Conservation (phyloP, 2,888 invertebrate species). For the Megaustenia siamemsis region DNA sequence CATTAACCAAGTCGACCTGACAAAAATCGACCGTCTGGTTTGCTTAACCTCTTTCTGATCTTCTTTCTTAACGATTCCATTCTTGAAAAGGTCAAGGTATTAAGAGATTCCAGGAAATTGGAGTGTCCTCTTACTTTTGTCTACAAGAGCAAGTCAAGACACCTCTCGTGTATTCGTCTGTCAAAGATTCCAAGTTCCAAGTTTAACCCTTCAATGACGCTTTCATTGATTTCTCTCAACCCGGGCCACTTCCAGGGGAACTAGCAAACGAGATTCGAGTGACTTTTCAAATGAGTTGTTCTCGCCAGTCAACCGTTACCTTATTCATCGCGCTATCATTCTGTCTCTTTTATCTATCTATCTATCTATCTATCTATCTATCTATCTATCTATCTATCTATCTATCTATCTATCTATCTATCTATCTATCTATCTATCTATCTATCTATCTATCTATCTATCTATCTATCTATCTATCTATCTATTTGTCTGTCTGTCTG, state of each 20-base stretch:
- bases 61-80: background rate
- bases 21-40: too few species aligned
- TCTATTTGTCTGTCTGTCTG: too few species aligned
- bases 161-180: background rate
- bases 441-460: too few species aligned
- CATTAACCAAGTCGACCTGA: too few species aligned
- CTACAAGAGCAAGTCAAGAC: background rate
- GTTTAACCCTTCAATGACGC: background rate
- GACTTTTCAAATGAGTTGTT: background rate
- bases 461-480: too few species aligned
- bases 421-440: too few species aligned
- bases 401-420: too few species aligned
- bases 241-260: background rate
- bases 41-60: background rate
- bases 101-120: background rate
- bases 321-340: background rate
- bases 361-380: background rate
- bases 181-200: background rate
- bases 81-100: background rate
- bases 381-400: too few species aligned
- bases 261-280: background rate
- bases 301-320: background rate
- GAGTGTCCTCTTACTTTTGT: background rate
- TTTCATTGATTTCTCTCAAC: background rate
- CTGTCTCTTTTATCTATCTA: background rate